Evolutionary conservation across 2,888 invertebrate genomes (phyloP), one percentile per base, ranked within the genome.

Genomic region (Cylindroiulus punctatus): DNA sequence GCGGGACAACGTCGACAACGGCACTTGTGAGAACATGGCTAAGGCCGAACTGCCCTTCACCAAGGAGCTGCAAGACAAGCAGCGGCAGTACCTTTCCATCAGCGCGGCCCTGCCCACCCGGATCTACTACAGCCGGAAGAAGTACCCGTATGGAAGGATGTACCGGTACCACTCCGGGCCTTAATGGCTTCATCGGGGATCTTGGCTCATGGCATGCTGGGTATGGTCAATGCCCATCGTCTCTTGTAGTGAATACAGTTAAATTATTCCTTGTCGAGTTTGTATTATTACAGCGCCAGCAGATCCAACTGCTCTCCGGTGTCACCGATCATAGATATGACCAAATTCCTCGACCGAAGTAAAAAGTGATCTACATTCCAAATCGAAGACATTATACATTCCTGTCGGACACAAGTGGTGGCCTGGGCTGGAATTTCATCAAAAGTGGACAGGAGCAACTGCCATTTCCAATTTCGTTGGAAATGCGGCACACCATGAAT

Each of bases 31-130:
- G 76, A 85, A 88, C 26, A 42, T 88, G 42, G 88, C 88, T 42
- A 88, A 87, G 81, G 87, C 88, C 10, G 88, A 88, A 57, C 82
- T 88, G 19, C 86, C 88, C 7, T 88, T 81, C 40, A 88, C 88
- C 19, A 85, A 36, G 42, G 88, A 88, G 84, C 32, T 88, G 22
- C 85, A 85, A 30, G 42, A 76, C 81, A 52, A 86, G 81, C 87
- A 88, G 36, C 42, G 84, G 1, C 40, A 52, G 22, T 84, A 57
- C 57, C 81, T 86, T n/a, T 84, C 86, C 36, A 86, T 86, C 17
- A 36, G 14, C 26, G n/a, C 84, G 1, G 57, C 86, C 19, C 26
- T 84, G 12, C 86, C 86, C 17, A 57, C 26, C 30, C 42, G 44
- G 42, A 57, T 86, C 19, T 40, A 83, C 44, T 83, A 40, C 44